These are phyloP conservation scores for Hycleus cichorii DNA, from an alignment of 1,140 invertebrate species.

Conservation along the genomic window DNA sequence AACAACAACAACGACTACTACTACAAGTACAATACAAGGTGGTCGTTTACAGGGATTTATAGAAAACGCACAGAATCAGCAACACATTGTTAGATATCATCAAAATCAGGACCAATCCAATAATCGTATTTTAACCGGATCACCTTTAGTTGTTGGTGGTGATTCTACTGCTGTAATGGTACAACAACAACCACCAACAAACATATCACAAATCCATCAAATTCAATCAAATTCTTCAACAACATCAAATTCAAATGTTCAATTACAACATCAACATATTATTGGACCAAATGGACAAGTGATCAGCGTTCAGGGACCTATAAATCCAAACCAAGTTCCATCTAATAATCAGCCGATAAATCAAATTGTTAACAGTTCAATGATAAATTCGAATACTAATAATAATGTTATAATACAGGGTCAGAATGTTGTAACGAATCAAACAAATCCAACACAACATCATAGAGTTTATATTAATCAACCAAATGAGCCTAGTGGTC, in stretches of 20 bases:
- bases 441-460: conserved; percentile 20
- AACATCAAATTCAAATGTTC: conserved; percentile 26
- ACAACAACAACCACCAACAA: conserved; percentile 19
- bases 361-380: conserved; percentile 12
- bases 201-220: conserved; percentile 24
- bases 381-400: conserved; percentile 10
- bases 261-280: conserved; percentile 41
- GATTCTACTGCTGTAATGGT: conserved; percentile 33
- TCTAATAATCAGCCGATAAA: conserved; percentile 3
- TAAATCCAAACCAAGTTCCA: conserved; percentile 20
- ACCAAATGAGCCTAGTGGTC: conserved; percentile 36
- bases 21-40: conserved; percentile 5
- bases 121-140: conserved; percentile 18
- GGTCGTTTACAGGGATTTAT: conserved; percentile 24
- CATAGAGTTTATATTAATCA: conserved; percentile 35
- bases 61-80: conserved; percentile 10
- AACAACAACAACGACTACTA: too few species aligned
- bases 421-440: conserved; percentile 23
- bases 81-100: conserved; percentile 34
- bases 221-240: conserved; percentile 21
- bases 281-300: conserved; percentile 50
- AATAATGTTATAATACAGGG: conserved; percentile 23
- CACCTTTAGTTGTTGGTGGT: conserved; percentile 35
- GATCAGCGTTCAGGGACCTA: conserved; percentile 45
- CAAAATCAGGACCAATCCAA: conserved; percentile 20